These are phyloP conservation scores for Poecile montanus DNA, from an alignment of 2,797 vertebrate species.

Conservation along the genomic window DNA sequence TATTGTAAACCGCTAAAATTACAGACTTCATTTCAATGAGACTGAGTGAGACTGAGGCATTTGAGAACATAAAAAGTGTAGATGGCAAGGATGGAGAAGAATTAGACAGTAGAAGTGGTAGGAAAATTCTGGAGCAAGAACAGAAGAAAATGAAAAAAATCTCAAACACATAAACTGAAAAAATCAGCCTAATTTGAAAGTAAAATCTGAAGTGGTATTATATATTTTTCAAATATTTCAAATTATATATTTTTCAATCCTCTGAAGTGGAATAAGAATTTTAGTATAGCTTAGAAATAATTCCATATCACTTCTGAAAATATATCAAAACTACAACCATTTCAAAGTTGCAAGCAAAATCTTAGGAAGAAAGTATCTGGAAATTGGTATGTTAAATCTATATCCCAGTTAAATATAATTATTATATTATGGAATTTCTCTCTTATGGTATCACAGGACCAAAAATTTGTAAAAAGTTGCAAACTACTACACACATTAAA, in stretches of 20 bases:
- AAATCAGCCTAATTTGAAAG: not conserved
- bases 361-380: not conserved
- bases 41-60: not conserved
- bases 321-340: not conserved
- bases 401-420: not conserved
- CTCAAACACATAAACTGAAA: not conserved
- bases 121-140: not conserved
- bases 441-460: not conserved
- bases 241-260: not conserved
- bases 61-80: conserved; percentile 17
- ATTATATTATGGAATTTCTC: not conserved
- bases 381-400: not conserved
- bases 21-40: conserved; percentile 26
- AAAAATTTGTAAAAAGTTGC: not conserved
- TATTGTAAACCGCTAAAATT: conserved; percentile 42
- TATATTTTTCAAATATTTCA: not conserved
- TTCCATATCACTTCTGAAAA: not conserved
- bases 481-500: not conserved
- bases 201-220: not conserved
- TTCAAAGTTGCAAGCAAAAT: not conserved
- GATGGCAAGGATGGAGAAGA: not conserved
- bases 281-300: not conserved
- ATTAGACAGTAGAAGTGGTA: not conserved
- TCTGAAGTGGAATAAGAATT: not conserved
- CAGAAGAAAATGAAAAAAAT: not conserved